These are phyloP conservation scores for Parauchenoglanis punctatus DNA, from an alignment of 2,797 vertebrate species.

Conservation along the genomic window DNA sequence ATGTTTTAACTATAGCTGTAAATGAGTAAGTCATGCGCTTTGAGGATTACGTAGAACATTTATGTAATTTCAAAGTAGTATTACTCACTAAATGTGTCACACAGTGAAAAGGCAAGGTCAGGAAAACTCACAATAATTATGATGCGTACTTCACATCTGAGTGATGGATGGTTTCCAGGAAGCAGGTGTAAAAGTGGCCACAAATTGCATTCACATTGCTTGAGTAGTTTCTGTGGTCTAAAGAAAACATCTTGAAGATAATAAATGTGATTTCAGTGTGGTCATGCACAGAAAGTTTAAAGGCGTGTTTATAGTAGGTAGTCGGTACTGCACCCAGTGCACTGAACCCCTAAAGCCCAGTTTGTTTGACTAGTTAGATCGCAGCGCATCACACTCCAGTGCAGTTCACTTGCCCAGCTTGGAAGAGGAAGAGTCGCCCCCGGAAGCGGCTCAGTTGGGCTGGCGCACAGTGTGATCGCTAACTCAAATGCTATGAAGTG, in stretches of 20 bases:
- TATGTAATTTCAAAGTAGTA: background rate
- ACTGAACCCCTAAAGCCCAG: no score
- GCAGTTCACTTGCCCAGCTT: no score
- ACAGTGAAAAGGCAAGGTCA: background rate
- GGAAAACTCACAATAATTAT: no score
- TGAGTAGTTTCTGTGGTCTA: background rate
- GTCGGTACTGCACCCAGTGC: no score
- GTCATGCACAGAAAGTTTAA: background rate
- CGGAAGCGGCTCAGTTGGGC: no score
- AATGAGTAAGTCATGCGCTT: background rate
- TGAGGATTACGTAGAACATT: background rate
- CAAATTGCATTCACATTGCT: background rate
- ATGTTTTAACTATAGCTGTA: no score
- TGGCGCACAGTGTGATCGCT: no score
- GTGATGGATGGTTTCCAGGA: background rate
- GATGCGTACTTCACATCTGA: background rate
- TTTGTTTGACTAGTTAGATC: no score
- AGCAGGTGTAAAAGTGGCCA: background rate
- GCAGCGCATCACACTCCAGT: no score
- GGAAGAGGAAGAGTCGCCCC: no score
- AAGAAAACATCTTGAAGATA: background rate
- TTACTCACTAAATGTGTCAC: background rate
- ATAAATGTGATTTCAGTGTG: background rate
- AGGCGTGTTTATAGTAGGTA: no score
- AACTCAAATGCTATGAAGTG: no score